Base-by-base conservation (phyloP, 1,140 invertebrate genomes). In the Carcinoscorpius rotundicauda region DNA sequence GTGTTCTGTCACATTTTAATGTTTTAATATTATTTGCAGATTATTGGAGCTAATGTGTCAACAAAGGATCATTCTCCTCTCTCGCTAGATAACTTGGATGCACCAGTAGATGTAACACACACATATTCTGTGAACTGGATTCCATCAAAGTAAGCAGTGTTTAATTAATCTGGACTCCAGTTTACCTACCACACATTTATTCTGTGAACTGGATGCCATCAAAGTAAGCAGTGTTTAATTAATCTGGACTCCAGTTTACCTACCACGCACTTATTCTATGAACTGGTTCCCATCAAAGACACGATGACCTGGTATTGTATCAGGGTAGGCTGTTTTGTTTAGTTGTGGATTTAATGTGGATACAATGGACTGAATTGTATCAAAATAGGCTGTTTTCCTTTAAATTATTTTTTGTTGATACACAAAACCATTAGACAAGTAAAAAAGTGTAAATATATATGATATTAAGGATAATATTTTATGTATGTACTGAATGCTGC, bases 91-190 rank as follows among this genome's bases (percentile, higher is more conserved):
- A 74, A 71, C 29, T 74, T 76, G 6, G 71, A 71, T 4, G 71
- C 74, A n/a, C 78, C 77, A 6, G 11, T 73, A 10, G 68, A 64
- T 9, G 63, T 75, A 9, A 72, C 74, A 11, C 78, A 80, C 61
- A 81, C 80, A 0, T 82, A 82, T 71, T 78, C 76, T 63, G 77
- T 81, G 29, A 76, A 76, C 57, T 82, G 80, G 80, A 71, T 74
- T 53, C 69, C 71, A 63, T 76, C 78, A 55, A 73, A 73, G 80
- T 81, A 74, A 74, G 74, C 73, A 51, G 6, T 6, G 51, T 64
- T 51, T 58, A 48, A 11, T 11, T 53, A 8, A 10, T 29, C 29
- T 29, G 29, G 29, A 29, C 74, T 11, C 78, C 77, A 6, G 11
- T 73, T n/a, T 68, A 64, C 6, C 61, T 75, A 9, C 71, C 74